Base-by-base conservation (phyloP, 2,888 invertebrate species). In the Leptopilina myrica region DNA sequence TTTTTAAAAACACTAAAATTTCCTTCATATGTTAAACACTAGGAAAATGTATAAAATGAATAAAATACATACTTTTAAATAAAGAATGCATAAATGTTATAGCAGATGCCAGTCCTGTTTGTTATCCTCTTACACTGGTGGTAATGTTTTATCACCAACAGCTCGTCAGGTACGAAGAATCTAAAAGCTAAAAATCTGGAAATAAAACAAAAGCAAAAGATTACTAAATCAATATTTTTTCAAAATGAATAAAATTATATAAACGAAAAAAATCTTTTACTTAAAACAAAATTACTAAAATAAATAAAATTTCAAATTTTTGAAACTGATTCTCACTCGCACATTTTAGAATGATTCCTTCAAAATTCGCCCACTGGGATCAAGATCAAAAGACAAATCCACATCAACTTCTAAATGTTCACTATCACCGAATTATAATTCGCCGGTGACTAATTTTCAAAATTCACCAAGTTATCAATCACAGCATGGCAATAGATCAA, bases 91-190 rank as follows among this genome's bases (percentile, higher is more conserved):
- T 15, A 46, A 53, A 15, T 2, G 66, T 69, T 80, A 77, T 80
- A 88, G 88, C 80, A 86, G 82, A 49, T 49, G 49, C 49, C 49
- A 49, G 49, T 49, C 49, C 9, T 49, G 49, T 49, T 49, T 43
- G 43, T 43, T 49, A 49, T 49, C 49, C 12, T 49, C 75, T 62
- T 79, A 79, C 73, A 84, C 84, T 40, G 67, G 12, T 15, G 77
- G 33, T 62, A 33, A 64, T 14, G 65, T 33, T 40, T 33, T 80
- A 33, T 49, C 77, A 7, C 66, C 79, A 20, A 78, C 82, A 40
- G 78, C 83, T 78, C 80, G 79, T 83, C 83, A 87, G 85, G 87
- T 87, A 33, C 33, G 33, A 33, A 33, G 33, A 33, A 33, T 4
- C 5, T 33, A 33, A 33, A 33, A 33, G 5, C 33, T 33, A 43